Percentiles rank a stretch among this genome's conserved stretches.
Evolutionary conservation across 2,113 vertebrate species (phyloP).

Genomic region (Laticauda laticaudata): DNA sequence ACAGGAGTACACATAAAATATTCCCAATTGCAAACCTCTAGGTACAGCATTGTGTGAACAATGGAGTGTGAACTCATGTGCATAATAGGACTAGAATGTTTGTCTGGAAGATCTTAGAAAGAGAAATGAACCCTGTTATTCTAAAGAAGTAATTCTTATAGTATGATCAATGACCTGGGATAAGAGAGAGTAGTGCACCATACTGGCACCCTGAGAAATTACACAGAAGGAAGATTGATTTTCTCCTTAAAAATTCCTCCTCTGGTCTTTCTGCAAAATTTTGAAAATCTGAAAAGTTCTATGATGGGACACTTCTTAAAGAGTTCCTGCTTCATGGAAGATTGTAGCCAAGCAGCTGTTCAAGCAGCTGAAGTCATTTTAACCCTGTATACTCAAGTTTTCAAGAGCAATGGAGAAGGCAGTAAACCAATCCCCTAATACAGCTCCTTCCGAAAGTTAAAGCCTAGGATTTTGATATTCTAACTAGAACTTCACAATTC

Average conservation of each 20-base stretch:
- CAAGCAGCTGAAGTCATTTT: background rate
- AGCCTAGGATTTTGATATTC: background rate
- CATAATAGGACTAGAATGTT: background rate
- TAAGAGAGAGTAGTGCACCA: background rate
- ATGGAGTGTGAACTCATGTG: background rate
- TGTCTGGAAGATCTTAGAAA: background rate
- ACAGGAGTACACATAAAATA: background rate
- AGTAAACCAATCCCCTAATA: background rate
- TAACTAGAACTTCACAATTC: background rate
- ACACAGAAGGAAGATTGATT: background rate
- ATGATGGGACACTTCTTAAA: background rate
- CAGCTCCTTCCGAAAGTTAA: background rate
- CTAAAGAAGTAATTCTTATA: background rate
- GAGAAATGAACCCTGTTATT: background rate
- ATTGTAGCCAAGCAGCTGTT: background rate
- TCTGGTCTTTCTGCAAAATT: background rate
- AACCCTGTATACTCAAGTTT: background rate
- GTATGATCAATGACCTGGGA: background rate
- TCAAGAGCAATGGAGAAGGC: background rate
- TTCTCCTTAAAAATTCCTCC: background rate
- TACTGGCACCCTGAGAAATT: background rate
- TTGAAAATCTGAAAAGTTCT: background rate
- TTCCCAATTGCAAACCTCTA: background rate
- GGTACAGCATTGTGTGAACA: background rate
- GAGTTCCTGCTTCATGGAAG: background rate